Base-by-base conservation (phyloP, 1,140 invertebrate species). In the Drosophila kohkoa region DNA sequence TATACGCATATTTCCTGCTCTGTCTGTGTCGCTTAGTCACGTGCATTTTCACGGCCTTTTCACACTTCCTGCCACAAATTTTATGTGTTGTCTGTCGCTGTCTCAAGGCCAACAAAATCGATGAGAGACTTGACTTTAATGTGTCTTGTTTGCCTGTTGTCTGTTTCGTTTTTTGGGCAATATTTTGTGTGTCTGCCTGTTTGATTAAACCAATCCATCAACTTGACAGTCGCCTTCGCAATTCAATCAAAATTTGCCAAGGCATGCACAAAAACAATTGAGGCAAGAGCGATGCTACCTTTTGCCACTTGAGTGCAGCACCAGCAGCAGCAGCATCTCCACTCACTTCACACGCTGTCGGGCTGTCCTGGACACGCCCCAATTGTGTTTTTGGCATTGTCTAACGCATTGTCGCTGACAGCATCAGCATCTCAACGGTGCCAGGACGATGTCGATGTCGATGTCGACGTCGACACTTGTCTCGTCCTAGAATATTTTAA, bases 301-400 rank as follows among this genome's bases (percentile, higher is more conserved):
- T 79, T 77, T 66, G 76, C 49, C 76, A 46, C 59, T 60, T 64
- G 62, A 65, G 75, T 51, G 45, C 43, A n/a, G 3, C 13, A 15
- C 35, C 32, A n/a, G 8, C 59, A 32, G 41, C 8, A 35, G 32
- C 13, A 3, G 15, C 25, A 25, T 13, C 5, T 54, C 15, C 64
- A 45, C 69, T 68, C 60, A 41, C 57, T 62, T 45, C 49, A 62
- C 32, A 65, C 70, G 49, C 65, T 55, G 62, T 70, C 3, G 20
- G 20, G 3, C 20, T 25, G 59, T 71, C 52, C 52, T 58, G 83
- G 82, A 82, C 83, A 87, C 83, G 83, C 83, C 83, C 81, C 83
- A 87, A 87, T 87, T 88, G 83, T 87, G 83, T 87, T 87, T 88
- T 87, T 83, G 83, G 83, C 85, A 88, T 87, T 87, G 83, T 87